Evolutionary conservation across 2,888 invertebrate genomes (phyloP).

Genomic region (Chelonus formosanus): DNA sequence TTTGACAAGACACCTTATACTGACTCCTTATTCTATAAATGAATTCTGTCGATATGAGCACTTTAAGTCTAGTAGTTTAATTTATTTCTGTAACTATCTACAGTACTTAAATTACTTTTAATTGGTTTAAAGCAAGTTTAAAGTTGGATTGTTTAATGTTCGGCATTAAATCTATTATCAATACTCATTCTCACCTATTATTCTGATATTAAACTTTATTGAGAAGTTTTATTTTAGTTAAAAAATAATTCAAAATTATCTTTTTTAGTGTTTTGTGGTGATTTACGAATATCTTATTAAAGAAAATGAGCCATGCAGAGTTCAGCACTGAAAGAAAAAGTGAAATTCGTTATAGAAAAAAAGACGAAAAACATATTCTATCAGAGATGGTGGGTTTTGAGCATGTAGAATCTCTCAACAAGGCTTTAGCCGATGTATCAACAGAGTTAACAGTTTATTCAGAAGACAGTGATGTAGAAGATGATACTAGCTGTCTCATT

Average conservation of each 20-base stretch:
- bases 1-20: neutral
- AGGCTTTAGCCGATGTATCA: conserved; percentile 50
- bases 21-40: conserved; percentile 32
- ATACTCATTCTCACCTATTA: neutral
- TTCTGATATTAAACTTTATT: neutral
- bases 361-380: conserved; percentile 34
- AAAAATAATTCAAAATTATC: conserved; percentile 10
- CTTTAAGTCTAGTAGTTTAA: conserved; percentile 18
- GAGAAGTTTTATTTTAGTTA: too few species aligned
- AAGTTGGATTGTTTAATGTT: conserved; percentile 10
- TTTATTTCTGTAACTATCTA: conserved; percentile 33
- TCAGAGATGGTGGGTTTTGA: conserved; percentile 59
- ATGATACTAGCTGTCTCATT: conserved; percentile 53
- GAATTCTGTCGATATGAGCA: conserved; percentile 9
- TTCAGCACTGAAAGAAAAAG: conserved; percentile 41
- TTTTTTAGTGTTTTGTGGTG: conserved; percentile 47
- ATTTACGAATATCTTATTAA: conserved; percentile 41
- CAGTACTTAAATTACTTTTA: conserved; percentile 19
- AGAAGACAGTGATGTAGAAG: conserved; percentile 47
- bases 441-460: conserved; percentile 55
- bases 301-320: conserved; percentile 57
- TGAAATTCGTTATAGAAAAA: conserved; percentile 53
- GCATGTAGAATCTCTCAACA: conserved; percentile 53
- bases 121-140: conserved; percentile 6
- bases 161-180: conserved; percentile 5